Evolutionary conservation across 1,140 invertebrate species (phyloP).

Genomic region (Achroia grisella): DNA sequence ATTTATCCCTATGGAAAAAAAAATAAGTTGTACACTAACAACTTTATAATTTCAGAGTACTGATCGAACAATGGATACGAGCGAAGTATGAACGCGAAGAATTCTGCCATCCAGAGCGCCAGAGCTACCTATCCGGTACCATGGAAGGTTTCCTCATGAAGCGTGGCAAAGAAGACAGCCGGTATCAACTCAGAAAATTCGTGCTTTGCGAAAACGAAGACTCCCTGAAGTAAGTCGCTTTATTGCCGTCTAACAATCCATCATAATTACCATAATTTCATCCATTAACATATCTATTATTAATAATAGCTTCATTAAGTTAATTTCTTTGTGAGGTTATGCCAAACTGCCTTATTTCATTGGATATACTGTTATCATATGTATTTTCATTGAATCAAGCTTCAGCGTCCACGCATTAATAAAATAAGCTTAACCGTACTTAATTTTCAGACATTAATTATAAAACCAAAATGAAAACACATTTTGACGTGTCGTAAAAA

Average conservation of each 20-base stretch:
- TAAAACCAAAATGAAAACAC: too few relatives aligned
- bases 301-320: neutral
- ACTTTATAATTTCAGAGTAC: slow-evolving; percentile 80
- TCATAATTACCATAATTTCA: neutral
- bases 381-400: too few relatives aligned
- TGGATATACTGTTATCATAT: too few relatives aligned
- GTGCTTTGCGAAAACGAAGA: slow-evolving; percentile 86
- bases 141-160: slow-evolving; percentile 94
- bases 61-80: slow-evolving; percentile 92
- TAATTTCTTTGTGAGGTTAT: neutral
- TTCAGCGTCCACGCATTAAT: too few relatives aligned
- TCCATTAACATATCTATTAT: neutral
- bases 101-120: slow-evolving; percentile 85
- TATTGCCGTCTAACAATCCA: neutral
- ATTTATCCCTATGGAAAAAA: too few relatives aligned
- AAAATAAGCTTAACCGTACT: too few relatives aligned
- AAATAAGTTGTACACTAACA: too few relatives aligned
- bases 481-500: too few relatives aligned
- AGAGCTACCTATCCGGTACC: slow-evolving; percentile 83
- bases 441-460: too few relatives aligned
- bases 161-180: slow-evolving; percentile 88
- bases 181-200: slow-evolving; percentile 89
- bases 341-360: neutral
- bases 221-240: slow-evolving; percentile 75
- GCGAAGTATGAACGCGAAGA: slow-evolving; percentile 93